Conservation (phyloP, 2,888 invertebrate genomes). For the Drosophila niveifrons region DNA sequence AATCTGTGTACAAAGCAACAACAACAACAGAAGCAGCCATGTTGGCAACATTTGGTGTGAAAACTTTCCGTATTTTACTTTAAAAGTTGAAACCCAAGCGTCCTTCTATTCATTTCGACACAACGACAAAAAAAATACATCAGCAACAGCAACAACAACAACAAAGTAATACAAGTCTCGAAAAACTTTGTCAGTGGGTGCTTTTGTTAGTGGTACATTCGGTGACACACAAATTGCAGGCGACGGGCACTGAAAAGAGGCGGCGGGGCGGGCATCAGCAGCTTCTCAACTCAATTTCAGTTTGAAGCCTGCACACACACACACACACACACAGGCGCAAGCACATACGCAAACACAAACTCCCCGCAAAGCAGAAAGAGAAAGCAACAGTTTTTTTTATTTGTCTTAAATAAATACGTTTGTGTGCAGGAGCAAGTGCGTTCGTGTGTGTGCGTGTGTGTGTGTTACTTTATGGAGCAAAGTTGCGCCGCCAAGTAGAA, state of each 20-base stretch:
- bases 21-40: constrained; percentile 39
- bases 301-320: constrained; percentile 39
- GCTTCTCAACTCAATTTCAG: constrained; percentile 69
- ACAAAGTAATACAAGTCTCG: constrained; percentile 41
- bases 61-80: constrained; percentile 71
- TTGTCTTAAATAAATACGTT: constrained; percentile 78
- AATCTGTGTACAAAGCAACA: constrained; percentile 60
- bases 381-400: constrained; percentile 78
- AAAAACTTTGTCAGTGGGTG: constrained; percentile 52
- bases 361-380: constrained; percentile 19
- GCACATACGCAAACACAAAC: not conserved
- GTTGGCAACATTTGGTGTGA: constrained; percentile 77
- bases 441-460: constrained; percentile 34
- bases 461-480: constrained; percentile 73
- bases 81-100: constrained; percentile 63
- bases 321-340: not conserved
- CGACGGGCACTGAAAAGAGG: not conserved
- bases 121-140: constrained; percentile 19
- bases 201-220: constrained; percentile 68
- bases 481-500: constrained; percentile 66
- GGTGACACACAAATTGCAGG: constrained; percentile 70
- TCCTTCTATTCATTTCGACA: constrained; percentile 58
- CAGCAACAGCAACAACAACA: constrained; percentile 36
- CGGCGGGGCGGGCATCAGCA: constrained; percentile 31
- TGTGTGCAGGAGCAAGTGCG: constrained; percentile 30